Conservation (phyloP, 2,113 vertebrate genomes). For the Xenopus laevis region DNA sequence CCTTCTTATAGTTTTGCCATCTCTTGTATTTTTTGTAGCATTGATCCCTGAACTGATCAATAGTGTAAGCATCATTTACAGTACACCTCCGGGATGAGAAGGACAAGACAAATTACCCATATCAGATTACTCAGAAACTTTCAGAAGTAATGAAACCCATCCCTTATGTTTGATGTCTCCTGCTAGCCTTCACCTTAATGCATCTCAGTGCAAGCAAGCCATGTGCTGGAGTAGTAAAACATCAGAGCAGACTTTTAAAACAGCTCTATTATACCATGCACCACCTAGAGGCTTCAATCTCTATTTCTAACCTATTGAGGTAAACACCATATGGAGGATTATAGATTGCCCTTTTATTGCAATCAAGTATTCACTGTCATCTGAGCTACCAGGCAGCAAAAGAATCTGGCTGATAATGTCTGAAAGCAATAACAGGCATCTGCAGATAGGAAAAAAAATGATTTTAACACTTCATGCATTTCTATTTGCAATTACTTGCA, state of each 20-base stretch:
- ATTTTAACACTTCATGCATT: background rate
- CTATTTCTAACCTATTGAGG: background rate
- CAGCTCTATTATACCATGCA: slow-evolving; percentile 7
- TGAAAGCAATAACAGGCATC: background rate
- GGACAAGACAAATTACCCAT: background rate
- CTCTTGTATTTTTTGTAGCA: background rate
- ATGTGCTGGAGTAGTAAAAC: background rate
- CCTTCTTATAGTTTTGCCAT: too few species aligned
- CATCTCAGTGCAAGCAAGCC: background rate
- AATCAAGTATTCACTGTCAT: slow-evolving; percentile 10
- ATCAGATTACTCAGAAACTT: background rate
- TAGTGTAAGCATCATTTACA: background rate
- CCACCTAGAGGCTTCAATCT: slow-evolving; percentile 11
- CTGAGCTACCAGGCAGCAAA: background rate
- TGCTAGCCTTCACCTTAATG: slow-evolving; percentile 3
- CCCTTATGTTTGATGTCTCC: background rate
- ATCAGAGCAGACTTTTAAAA: slow-evolving; percentile 10
- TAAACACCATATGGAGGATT: slow-evolving; percentile 18
- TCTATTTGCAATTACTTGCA: background rate
- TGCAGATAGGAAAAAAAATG: background rate
- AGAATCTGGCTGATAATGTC: background rate
- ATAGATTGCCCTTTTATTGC: slow-evolving; percentile 9
- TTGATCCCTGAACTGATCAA: background rate
- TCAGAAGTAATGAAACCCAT: slow-evolving; percentile 1
- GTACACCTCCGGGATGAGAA: background rate